phyloP scores from a whole-genome alignment of 2,797 vertebrate species.

The Mormyrops attenuatus region DNA sequence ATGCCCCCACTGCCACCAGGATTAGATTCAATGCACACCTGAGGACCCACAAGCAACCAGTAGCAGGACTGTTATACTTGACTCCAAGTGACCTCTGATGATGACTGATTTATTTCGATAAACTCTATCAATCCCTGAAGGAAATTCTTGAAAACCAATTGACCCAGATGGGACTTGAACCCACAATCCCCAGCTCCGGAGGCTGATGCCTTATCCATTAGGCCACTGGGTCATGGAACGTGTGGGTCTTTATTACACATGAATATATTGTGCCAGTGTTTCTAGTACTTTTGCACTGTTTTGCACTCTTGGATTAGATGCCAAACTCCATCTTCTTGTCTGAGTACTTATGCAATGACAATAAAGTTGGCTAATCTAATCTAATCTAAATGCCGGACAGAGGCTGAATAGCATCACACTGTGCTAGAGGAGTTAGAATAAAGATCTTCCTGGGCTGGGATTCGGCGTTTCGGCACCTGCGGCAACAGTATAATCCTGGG shows the following conservation, averaged over 20 bases:
- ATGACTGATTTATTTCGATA: not conserved
- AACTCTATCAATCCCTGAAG: not conserved
- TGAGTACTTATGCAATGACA: not conserved
- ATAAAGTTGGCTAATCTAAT: not conserved
- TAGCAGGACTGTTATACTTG: not conserved
- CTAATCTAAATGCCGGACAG: not conserved
- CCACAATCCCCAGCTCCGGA: constrained; percentile 71
- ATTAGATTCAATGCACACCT: not conserved
- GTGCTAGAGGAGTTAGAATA: not conserved
- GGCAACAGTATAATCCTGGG: not conserved
- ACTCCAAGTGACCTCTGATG: not conserved
- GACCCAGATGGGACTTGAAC: constrained; percentile 73
- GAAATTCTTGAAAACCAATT: constrained; percentile 21
- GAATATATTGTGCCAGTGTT: not conserved
- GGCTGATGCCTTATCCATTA: constrained; percentile 75
- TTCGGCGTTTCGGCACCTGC: not conserved
- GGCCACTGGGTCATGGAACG: constrained; percentile 68
- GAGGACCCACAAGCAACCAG: not conserved
- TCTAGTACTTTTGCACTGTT: not conserved
- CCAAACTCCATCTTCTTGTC: not conserved
- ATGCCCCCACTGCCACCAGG: not conserved
- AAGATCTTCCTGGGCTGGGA: not conserved
- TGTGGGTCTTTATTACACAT: not conserved
- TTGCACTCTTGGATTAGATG: not conserved
- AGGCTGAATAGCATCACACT: not conserved